These are phyloP conservation scores for Holacanthella duospinosa DNA, from an alignment of 2,888 invertebrate genomes.

Conservation along the genomic window DNA sequence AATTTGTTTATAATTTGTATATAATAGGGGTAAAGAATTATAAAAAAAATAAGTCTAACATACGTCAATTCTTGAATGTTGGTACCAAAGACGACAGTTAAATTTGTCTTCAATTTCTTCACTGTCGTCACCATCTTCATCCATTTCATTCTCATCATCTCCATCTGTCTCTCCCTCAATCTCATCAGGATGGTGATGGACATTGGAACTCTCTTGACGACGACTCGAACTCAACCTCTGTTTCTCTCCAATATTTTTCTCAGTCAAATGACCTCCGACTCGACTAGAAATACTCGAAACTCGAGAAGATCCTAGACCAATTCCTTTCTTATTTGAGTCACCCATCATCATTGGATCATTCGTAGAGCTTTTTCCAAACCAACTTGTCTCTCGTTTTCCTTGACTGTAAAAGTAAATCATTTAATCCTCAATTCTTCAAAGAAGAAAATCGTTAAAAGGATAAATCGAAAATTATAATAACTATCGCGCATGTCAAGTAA, in stretches of 20 bases:
- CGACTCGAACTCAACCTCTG: background rate
- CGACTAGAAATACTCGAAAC: background rate
- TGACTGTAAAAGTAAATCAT: slow-evolving; percentile 9
- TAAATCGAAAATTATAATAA: too few relatives aligned
- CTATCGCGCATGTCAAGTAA: too few relatives aligned
- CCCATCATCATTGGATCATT: background rate
- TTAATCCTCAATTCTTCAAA: too few relatives aligned
- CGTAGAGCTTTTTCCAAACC: slow-evolving; percentile 16
- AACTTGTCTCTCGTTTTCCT: slow-evolving; percentile 29
- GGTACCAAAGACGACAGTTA: slow-evolving; percentile 70
- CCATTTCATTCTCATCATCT: slow-evolving; percentile 18
- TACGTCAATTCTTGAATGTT: slow-evolving; percentile 81
- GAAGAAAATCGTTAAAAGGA: too few relatives aligned
- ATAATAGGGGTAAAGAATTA: too few relatives aligned
- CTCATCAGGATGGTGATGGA: background rate
- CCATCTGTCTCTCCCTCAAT: slow-evolving; percentile 10
- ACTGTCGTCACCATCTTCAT: slow-evolving; percentile 29
- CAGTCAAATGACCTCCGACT: background rate
- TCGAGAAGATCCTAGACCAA: too few relatives aligned
- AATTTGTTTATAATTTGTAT: too few relatives aligned
- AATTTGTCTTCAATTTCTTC: slow-evolving; percentile 39
- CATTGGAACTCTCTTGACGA: background rate
- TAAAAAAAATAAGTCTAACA: too few relatives aligned
- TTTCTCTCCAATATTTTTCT: background rate
- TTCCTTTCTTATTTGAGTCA: too few relatives aligned